A percentile compares a stretch with the other conserved stretches of the same genome.
Evolutionary conservation across 92 coral and sea anemone species (phyloP).

Genomic region (Epizoanthus ramosus): DNA sequence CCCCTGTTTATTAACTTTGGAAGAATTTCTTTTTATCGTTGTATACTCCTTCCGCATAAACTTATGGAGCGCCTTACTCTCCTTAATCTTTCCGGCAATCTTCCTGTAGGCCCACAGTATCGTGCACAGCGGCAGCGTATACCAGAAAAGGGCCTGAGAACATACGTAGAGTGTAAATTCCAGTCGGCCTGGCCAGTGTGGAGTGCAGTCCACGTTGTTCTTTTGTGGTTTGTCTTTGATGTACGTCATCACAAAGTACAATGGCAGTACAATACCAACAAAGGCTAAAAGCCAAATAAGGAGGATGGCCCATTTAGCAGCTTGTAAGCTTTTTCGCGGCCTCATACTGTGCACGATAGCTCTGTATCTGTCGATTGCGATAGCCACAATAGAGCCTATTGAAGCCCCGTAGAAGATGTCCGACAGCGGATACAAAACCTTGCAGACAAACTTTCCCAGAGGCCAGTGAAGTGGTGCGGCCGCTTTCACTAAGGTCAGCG

Average conservation of each 20-base stretch:
- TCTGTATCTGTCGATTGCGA: conserved; percentile 83
- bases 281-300: conserved; percentile 72
- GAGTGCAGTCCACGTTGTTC: conserved; percentile 80
- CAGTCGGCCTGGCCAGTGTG: conserved; percentile 70
- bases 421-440: conserved; percentile 74
- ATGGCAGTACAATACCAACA: conserved; percentile 58
- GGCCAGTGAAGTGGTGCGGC: conserved; percentile 86
- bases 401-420: conserved; percentile 89
- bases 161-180: conserved; percentile 61
- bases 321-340: conserved; percentile 62
- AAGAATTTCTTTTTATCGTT: background rate
- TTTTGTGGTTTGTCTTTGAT: conserved; percentile 53
- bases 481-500: conserved; percentile 77
- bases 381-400: conserved; percentile 90
- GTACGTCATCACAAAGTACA: conserved; percentile 83
- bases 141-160: conserved; percentile 76
- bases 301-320: conserved; percentile 82
- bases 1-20: conserved; percentile 40
- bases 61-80: conserved; percentile 72
- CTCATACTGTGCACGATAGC: conserved; percentile 88
- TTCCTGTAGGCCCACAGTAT: conserved; percentile 86
- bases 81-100: conserved; percentile 77
- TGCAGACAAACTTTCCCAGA: conserved; percentile 76
- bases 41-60: conserved; percentile 47
- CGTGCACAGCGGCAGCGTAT: conserved; percentile 79